Conservation (phyloP, 2,113 vertebrate genomes). For the Mesembrinibis cayennensis region DNA sequence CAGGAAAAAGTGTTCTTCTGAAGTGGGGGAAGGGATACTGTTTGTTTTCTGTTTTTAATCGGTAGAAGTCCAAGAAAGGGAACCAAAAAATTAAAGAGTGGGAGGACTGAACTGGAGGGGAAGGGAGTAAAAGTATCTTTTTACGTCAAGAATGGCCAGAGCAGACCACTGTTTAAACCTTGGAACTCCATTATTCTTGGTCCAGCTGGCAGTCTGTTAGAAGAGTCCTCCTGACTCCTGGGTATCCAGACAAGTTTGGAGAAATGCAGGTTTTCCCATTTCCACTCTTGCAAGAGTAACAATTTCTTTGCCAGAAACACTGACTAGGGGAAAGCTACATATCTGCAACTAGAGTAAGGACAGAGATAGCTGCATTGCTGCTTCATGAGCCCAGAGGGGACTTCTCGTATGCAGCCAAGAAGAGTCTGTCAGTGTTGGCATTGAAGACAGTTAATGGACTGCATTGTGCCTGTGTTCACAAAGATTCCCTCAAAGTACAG, state of each 20-base stretch:
- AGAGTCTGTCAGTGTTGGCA: background rate
- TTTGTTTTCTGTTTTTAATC: constrained; percentile 33
- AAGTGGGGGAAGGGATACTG: background rate
- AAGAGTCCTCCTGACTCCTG: constrained; percentile 1
- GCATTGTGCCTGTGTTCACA: background rate
- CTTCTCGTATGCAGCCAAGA: background rate
- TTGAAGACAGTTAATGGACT: background rate
- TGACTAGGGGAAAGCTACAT: background rate
- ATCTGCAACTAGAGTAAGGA: background rate
- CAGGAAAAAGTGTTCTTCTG: background rate
- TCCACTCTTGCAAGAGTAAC: background rate
- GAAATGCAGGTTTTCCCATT: constrained; percentile 42
- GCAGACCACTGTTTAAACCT: constrained; percentile 10
- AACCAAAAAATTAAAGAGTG: constrained; percentile 6
- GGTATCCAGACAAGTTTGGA: background rate
- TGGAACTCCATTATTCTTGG: constrained; percentile 33
- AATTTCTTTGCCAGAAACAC: constrained; percentile 19
- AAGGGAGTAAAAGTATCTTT: constrained; percentile 23
- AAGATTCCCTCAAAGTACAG: background rate
- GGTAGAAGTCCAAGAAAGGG: background rate
- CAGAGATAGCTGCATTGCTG: background rate
- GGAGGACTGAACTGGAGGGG: background rate
- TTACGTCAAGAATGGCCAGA: constrained; percentile 14
- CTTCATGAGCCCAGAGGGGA: background rate
- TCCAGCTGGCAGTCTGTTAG: constrained; percentile 33